A percentile compares a stretch with the other conserved stretches of the same genome.
Evolutionary conservation across 1,140 invertebrate species (phyloP).

Genomic region (Aleiodes sp.): DNA sequence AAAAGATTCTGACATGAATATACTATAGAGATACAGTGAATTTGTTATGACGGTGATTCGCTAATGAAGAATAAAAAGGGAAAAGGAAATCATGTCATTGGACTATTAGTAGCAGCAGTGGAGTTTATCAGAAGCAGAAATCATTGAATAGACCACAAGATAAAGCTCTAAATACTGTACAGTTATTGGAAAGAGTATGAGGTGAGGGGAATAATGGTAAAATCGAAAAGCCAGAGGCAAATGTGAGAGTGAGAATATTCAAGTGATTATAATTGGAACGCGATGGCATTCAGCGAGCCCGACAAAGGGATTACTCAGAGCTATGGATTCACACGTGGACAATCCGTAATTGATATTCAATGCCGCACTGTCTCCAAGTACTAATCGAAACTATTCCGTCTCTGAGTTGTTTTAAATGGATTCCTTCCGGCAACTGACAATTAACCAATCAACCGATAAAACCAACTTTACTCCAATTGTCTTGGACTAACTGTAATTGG

Average conservation of each 20-base stretch:
- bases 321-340: background rate
- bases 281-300: background rate
- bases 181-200: too few relatives aligned
- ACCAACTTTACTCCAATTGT: background rate
- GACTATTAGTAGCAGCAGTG: too few relatives aligned
- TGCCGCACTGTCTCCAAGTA: background rate
- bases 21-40: too few relatives aligned
- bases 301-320: constrained; percentile 12
- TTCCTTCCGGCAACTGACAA: background rate
- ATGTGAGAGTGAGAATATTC: background rate
- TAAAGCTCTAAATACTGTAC: too few relatives aligned
- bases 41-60: too few relatives aligned
- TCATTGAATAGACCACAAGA: too few relatives aligned
- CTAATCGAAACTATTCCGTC: background rate
- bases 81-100: too few relatives aligned
- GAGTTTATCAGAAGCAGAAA: too few relatives aligned
- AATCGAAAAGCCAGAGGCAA: background rate
- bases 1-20: too few relatives aligned
- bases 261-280: background rate
- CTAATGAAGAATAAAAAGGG: too few relatives aligned
- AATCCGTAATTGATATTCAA: background rate
- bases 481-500: constrained; percentile 1
- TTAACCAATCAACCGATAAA: too few relatives aligned
- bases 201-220: too few relatives aligned
- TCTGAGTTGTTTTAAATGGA: background rate